Percentiles rank a stretch among this genome's conserved stretches.
Evolutionary conservation across 2,888 invertebrate genomes (phyloP).

Genomic region (Philhelius pedissequus): DNA sequence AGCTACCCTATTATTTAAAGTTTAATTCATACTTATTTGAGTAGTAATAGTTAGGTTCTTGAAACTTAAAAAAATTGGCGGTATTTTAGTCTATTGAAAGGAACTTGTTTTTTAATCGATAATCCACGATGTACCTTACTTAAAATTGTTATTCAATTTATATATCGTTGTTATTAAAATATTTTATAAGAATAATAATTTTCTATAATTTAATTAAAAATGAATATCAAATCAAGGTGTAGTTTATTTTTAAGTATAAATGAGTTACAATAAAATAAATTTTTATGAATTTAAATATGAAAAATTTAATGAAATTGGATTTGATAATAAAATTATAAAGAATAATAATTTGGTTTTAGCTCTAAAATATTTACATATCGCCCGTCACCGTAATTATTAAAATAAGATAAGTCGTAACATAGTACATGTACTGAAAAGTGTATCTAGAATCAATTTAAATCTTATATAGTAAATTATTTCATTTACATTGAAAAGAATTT

Average conservation of each 20-base stretch:
- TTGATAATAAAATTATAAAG: constrained; percentile 83
- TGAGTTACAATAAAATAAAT: constrained; percentile 84
- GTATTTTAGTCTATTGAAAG: constrained; percentile 86
- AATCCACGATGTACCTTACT: constrained; percentile 80
- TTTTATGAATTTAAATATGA: constrained; percentile 79
- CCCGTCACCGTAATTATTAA: constrained; percentile 87
- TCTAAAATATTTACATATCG: constrained; percentile 88
- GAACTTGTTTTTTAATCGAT: constrained; percentile 86
- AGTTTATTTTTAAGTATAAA: constrained; percentile 83
- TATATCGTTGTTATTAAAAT: constrained; percentile 84
- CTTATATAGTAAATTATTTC: constrained; percentile 82
- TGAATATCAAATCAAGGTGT: constrained; percentile 86
- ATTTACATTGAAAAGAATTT: constrained; percentile 84
- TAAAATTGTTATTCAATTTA: constrained; percentile 82
- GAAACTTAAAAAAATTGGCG: constrained; percentile 86
- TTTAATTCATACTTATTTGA: constrained; percentile 76
- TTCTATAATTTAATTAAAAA: constrained; percentile 79
- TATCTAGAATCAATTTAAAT: constrained; percentile 84
- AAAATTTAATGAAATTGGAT: constrained; percentile 82
- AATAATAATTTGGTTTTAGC: constrained; percentile 82
- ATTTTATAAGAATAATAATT: constrained; percentile 80
- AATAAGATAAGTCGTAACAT: constrained; percentile 90
- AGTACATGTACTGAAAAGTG: constrained; percentile 89
- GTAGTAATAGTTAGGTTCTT: constrained; percentile 82
- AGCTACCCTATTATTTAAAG: constrained; percentile 84